Conservation (phyloP, 2,113 vertebrate species). For the Lipophrys pholis region DNA sequence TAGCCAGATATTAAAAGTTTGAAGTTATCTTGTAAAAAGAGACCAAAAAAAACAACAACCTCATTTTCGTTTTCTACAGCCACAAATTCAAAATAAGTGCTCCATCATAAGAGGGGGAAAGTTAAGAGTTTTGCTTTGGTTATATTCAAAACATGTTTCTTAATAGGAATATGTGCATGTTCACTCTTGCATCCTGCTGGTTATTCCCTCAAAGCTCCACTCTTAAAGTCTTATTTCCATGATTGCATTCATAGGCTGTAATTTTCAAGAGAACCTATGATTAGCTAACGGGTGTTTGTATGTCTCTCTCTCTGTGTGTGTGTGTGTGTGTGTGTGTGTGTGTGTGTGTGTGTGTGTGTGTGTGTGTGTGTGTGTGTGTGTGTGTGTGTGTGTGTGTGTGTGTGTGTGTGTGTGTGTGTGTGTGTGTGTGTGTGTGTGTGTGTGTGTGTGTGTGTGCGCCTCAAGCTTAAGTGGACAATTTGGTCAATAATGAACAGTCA, state of each 20-base stretch:
- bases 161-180: constrained; percentile 3
- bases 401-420: too few relatives aligned
- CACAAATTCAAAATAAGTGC: too few relatives aligned
- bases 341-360: neutral
- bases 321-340: constrained; percentile 5
- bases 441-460: constrained; percentile 24
- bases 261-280: constrained; percentile 69
- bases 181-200: constrained; percentile 10
- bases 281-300: too few relatives aligned
- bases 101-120: too few relatives aligned
- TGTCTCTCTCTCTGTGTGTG: too few relatives aligned
- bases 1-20: too few relatives aligned
- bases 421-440: neutral
- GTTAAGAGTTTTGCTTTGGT: neutral
- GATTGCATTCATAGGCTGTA: constrained; percentile 66
- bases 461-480: constrained; percentile 56
- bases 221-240: constrained; percentile 43
- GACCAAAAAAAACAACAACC: too few relatives aligned
- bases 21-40: too few relatives aligned
- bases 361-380: too few relatives aligned
- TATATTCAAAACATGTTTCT: constrained; percentile 25
- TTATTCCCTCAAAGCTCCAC: constrained; percentile 49
- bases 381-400: constrained; percentile 9
- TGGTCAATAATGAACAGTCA: constrained; percentile 54
- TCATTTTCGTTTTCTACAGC: too few relatives aligned